phyloP scores from a whole-genome alignment of 2,888 invertebrate genomes.

The Tridacna crocea region DNA sequence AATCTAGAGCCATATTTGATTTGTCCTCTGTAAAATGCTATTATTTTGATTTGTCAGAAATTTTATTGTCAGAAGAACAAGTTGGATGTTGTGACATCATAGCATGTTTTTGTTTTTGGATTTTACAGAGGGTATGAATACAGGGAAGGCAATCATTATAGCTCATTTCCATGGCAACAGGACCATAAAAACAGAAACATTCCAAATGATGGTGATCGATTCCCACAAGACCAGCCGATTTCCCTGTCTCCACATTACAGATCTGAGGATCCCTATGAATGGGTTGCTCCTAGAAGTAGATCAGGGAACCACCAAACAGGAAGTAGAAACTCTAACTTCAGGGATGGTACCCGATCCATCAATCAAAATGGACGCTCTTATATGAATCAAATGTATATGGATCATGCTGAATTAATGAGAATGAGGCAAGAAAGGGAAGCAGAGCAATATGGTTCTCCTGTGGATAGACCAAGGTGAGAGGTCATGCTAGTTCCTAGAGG shows the following conservation, averaged over 20 bases:
- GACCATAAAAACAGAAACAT: constrained; percentile 50
- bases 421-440: constrained; percentile 57
- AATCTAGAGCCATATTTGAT: too few species aligned
- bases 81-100: too few species aligned
- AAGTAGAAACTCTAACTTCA: constrained; percentile 41
- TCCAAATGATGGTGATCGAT: constrained; percentile 51
- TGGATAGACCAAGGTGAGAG: constrained; percentile 74
- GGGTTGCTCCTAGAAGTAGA: constrained; percentile 66
- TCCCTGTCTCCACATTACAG: constrained; percentile 44
- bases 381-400: constrained; percentile 81
- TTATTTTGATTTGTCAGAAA: too few species aligned
- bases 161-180: constrained; percentile 49
- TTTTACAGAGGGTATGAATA: constrained; percentile 66
- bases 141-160: constrained; percentile 57
- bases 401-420: constrained; percentile 73
- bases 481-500: constrained; percentile 23
- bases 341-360: constrained; percentile 33
- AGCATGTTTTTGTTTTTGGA: constrained; percentile 1
- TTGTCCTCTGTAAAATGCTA: too few species aligned
- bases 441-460: constrained; percentile 63
- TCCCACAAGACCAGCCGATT: constrained; percentile 26
- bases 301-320: constrained; percentile 36
- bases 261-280: constrained; percentile 75
- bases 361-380: constrained; percentile 70
- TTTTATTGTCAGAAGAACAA: too few species aligned